Evolutionary conservation across 1,140 invertebrate genomes (phyloP), one percentile per base, ranked within the genome.

Genomic region (Sitobion miscanthi): DNA sequence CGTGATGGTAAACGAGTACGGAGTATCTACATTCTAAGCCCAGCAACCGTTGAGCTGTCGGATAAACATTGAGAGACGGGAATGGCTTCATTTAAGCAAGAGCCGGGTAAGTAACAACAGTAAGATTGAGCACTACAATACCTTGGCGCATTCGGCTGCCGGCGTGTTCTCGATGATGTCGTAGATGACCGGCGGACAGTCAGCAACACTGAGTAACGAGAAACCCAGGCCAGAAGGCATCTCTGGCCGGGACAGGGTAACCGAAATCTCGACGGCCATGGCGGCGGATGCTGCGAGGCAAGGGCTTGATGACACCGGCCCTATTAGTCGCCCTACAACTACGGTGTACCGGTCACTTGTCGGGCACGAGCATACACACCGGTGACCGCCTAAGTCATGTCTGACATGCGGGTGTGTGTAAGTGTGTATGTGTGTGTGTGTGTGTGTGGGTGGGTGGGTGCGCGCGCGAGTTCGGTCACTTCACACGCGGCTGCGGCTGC

Each of bases 101-200:
- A 54, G 21, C 20, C 4, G 30, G 30, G 5, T n/a, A n/a, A 14
- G 62, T n/a, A n/a, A n/a, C n/a, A 4, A n/a, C 4, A 1, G 62
- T 17, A 4, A n/a, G 62, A 77, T 17, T 6, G 82, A 23, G 82
- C 35, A 14, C 23, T 5, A 14, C 45, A 57, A 97, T 96, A 98
- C 98, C 97, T 98, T 97, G 95, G 97, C 97, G 95, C 97, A 97
- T 95, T 97, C 97, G 94, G 97, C 98, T 94, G 98, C 98, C 95
- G 98, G 98, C 94, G 98, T 98, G 96, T 98, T 98, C 95, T 98
- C 98, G 95, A 98, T 96, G 95, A 98, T 98, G 96, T 98, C 97
- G 96, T 98, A 98, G 95, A 98, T 98, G 95, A 98, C 97, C 95
- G 98, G 98, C 95, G 98, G 98, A 95, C 98, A 96, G 95, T 97